Percentiles rank a stretch among this genome's conserved stretches.
Evolutionary conservation across 2,797 vertebrate species (phyloP).

Genomic region (Hephaestus fuliginosus): DNA sequence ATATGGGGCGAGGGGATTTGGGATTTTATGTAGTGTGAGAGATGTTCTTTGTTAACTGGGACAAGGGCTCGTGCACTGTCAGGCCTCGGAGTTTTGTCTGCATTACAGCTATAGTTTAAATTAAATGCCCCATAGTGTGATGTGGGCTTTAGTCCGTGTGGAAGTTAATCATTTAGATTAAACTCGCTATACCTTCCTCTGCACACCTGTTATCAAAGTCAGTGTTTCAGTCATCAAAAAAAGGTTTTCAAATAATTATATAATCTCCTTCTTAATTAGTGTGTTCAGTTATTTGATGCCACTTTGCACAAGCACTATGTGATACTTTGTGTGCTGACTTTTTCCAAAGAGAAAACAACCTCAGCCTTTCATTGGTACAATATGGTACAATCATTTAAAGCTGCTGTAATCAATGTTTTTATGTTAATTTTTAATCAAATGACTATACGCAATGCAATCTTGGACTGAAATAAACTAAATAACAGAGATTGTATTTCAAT

Average conservation of each 20-base stretch:
- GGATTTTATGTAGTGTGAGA: constrained; percentile 59
- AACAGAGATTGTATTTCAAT: background rate
- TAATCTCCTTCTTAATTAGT: background rate
- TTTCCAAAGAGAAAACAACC: too few species aligned
- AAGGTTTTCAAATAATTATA: background rate
- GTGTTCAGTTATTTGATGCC: background rate
- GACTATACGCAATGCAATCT: too few species aligned
- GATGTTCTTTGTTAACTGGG: constrained; percentile 74
- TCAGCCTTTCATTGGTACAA: too few species aligned
- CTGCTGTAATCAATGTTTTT: background rate
- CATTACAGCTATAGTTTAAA: constrained; percentile 15
- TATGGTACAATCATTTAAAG: background rate
- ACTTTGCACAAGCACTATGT: background rate
- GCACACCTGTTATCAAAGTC: background rate
- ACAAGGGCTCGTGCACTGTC: constrained; percentile 59
- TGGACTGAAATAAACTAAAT: background rate
- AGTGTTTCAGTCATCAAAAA: background rate
- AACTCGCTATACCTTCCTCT: background rate
- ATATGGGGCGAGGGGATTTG: constrained; percentile 73
- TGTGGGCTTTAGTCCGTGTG: background rate
- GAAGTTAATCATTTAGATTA: background rate
- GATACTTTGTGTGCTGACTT: background rate
- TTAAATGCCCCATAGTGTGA: constrained; percentile 3
- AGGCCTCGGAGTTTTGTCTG: constrained; percentile 33
- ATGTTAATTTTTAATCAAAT: background rate